Evolutionary conservation across 2,113 vertebrate genomes (phyloP), one percentile per base, ranked within the genome.

Genomic region (Chrysemys picta): DNA sequence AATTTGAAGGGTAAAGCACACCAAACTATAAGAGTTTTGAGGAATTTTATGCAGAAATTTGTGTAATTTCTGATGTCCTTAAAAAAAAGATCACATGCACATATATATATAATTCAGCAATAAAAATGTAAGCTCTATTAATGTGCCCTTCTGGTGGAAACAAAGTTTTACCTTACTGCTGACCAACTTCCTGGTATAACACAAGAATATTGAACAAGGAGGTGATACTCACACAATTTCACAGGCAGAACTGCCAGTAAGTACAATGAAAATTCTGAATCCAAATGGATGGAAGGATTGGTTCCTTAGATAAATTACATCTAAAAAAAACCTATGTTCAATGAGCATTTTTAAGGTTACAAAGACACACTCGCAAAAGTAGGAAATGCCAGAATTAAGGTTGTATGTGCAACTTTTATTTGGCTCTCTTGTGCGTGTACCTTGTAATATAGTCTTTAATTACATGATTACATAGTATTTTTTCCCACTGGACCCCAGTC

Each of bases 261-360:
- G 53, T 45, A 57, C 25, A 69, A 10, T 49, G 16, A 85, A 16
- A 10, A 88, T 42, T 83, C 85, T 45, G 82, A 87, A 87, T 49
- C 29, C 8, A 0, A 5, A 31, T 5, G 1, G 21, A 8, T 56
- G 59, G 5, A 76, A 72, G 27, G 76, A 78, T 6, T 80, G n/a
- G 49, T 1, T 31, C 11, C 8, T 49, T 35, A 54, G 0, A 2
- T 2, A 4, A 4, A 47, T 22, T 5, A 35, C 7, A 35, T 2
- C 35, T 53, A 62, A 80, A 27, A 17, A 45, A 4, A 7, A 3
- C 5, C 76, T 47, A 50, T 0, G 8, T 1, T 65, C 80, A 72
- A n/a, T 5, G 0, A 90, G 3, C 21, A 47, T 4, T 84, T 5
- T 53, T 83, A 81, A 38, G 1, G 2, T 84, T 93, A 59, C 27